phyloP scores from a whole-genome alignment of 2,888 invertebrate genomes.

The Epinotia nisella region DNA sequence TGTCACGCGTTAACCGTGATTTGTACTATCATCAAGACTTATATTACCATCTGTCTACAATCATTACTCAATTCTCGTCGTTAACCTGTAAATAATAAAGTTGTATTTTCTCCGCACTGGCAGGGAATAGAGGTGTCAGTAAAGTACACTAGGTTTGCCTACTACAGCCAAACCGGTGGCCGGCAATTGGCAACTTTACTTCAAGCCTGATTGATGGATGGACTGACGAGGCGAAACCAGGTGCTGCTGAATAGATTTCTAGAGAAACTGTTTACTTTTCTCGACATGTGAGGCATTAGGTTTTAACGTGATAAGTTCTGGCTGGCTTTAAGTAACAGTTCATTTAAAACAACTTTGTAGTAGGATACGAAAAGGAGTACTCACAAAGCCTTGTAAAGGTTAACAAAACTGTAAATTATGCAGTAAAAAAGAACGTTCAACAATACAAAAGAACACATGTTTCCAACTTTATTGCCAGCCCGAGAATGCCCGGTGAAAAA shows the following conservation, averaged over 20 bases:
- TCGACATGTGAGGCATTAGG: constrained; percentile 26
- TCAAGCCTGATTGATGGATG: constrained; percentile 73
- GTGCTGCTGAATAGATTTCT: constrained; percentile 67
- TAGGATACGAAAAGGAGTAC: background rate
- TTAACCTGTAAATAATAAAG: constrained; percentile 53
- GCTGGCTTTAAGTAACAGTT: background rate
- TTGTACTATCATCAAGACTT: constrained; percentile 64
- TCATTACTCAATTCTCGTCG: constrained; percentile 48
- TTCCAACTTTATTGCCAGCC: background rate
- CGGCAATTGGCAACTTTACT: constrained; percentile 67
- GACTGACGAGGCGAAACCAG: constrained; percentile 67
- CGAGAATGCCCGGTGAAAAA: background rate
- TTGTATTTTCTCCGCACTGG: constrained; percentile 51
- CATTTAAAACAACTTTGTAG: background rate
- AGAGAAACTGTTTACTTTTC: constrained; percentile 60
- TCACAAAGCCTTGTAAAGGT: background rate
- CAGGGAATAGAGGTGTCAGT: constrained; percentile 53
- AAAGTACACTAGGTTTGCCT: constrained; percentile 56
- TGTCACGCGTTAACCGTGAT: constrained; percentile 69
- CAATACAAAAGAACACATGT: constrained; percentile 18
- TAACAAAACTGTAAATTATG: background rate
- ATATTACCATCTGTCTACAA: constrained; percentile 58
- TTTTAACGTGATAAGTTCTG: background rate
- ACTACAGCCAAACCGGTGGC: constrained; percentile 67
- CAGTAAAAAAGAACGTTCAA: background rate